A percentile compares a stretch with the other conserved stretches of the same genome.
Evolutionary conservation across 2,797 vertebrate species (phyloP).

Genomic region (Lepus oiostolus): DNA sequence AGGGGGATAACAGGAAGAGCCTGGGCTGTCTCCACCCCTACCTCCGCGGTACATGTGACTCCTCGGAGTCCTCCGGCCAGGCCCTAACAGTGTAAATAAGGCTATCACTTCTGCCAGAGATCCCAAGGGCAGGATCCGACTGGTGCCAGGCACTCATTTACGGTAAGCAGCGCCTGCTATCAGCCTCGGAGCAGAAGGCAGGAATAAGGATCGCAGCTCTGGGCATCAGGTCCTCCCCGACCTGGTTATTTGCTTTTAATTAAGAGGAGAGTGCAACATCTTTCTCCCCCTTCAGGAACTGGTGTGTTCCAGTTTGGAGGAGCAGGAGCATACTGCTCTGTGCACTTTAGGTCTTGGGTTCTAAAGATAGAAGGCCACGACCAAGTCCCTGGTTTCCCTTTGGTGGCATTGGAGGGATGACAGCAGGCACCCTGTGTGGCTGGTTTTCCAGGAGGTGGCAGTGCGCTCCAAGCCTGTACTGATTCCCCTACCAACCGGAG

Average conservation of each 20-base stretch:
- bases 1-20: background rate
- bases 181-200: constrained; percentile 79
- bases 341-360: constrained; percentile 9
- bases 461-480: constrained; percentile 72
- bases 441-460: constrained; percentile 87
- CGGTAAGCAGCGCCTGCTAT: constrained; percentile 75
- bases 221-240: constrained; percentile 66
- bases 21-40: background rate
- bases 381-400: constrained; percentile 8
- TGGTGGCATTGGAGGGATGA: background rate
- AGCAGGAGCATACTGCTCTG: constrained; percentile 29
- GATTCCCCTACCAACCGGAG: constrained; percentile 8
- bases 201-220: constrained; percentile 74
- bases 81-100: constrained; percentile 73
- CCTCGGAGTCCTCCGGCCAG: constrained; percentile 21
- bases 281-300: constrained; percentile 68
- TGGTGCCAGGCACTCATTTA: constrained; percentile 77
- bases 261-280: constrained; percentile 66
- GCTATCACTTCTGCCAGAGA: constrained; percentile 65
- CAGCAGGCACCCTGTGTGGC: background rate
- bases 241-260: constrained; percentile 78
- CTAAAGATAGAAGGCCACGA: constrained; percentile 1
- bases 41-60: background rate
- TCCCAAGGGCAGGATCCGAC: constrained; percentile 79
- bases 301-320: constrained; percentile 42